phyloP scores from a whole-genome alignment of 2,888 invertebrate species.

The Zele albiditarsus region DNA sequence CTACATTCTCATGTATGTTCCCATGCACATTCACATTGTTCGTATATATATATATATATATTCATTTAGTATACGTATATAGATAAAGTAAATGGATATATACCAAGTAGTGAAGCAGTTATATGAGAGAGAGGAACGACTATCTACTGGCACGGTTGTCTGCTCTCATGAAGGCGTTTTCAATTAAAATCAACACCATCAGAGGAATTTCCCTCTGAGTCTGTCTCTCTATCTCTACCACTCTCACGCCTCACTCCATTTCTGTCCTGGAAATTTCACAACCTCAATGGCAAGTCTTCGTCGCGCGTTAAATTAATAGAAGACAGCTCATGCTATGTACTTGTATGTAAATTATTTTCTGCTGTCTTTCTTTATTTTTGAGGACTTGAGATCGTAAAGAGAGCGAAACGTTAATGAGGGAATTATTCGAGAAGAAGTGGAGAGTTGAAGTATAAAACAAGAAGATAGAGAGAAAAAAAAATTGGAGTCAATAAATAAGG shows the following conservation, averaged over 20 bases:
- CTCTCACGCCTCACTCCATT: conserved; percentile 12
- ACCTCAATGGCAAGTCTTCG: conserved; percentile 52
- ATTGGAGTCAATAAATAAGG: not conserved
- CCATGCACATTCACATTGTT: conserved; percentile 29
- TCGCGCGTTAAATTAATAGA: conserved; percentile 57
- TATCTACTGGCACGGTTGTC: conserved; percentile 36
- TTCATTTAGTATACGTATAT: conserved; percentile 31
- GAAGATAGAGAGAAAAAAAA: not conserved
- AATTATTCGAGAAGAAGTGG: not conserved
- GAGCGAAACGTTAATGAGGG: conserved; percentile 6
- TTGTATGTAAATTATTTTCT: not conserved
- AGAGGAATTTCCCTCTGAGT: conserved; percentile 49
- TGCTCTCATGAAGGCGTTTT: conserved; percentile 66
- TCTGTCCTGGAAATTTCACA: conserved; percentile 52
- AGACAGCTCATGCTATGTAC: conserved; percentile 30
- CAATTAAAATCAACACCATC: conserved; percentile 67
- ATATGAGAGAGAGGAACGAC: not conserved
- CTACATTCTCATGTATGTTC: conserved; percentile 37
- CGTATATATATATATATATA: conserved; percentile 24
- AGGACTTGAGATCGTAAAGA: not conserved
- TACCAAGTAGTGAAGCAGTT: not conserved
- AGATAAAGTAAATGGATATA: not conserved
- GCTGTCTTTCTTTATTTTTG: not conserved
- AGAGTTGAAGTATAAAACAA: not conserved
- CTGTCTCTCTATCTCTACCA: conserved; percentile 29